A percentile compares a stretch with the other conserved stretches of the same genome.
These are phyloP conservation scores for Isotomurus palustris DNA, from an alignment of 2,888 invertebrate genomes.

Conservation along the genomic window DNA sequence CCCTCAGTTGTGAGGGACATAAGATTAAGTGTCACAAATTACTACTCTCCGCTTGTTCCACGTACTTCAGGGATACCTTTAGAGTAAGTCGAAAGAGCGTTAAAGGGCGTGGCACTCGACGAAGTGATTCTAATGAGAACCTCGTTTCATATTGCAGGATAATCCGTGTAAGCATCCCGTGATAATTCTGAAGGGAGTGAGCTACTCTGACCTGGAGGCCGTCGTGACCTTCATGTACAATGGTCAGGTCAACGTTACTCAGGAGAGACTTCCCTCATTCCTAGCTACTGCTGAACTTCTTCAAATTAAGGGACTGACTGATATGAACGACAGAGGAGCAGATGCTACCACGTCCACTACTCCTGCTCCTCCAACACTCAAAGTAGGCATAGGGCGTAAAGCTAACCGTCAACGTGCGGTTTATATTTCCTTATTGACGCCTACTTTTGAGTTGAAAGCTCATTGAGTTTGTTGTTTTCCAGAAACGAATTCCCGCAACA, in stretches of 20 bases:
- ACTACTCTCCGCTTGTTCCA: slow-evolving; percentile 76
- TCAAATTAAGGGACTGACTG: slow-evolving; percentile 71
- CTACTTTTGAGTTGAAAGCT: too few relatives aligned
- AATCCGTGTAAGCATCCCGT: slow-evolving; percentile 59
- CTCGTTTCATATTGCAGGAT: slow-evolving; percentile 18
- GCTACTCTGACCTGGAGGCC: slow-evolving; percentile 70
- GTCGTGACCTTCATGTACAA: slow-evolving; percentile 76
- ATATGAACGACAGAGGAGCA: slow-evolving; percentile 53
- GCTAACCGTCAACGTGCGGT: background rate
- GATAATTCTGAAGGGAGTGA: slow-evolving; percentile 73
- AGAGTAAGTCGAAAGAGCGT: slow-evolving; percentile 51
- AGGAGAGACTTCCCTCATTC: slow-evolving; percentile 72
- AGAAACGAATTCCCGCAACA: slow-evolving; percentile 2
- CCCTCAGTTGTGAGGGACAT: slow-evolving; percentile 76
- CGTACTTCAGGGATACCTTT: slow-evolving; percentile 63
- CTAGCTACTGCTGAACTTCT: slow-evolving; percentile 70
- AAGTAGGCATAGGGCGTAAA: background rate
- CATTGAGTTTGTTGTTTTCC: background rate
- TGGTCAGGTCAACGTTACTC: slow-evolving; percentile 75
- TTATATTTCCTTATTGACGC: background rate
- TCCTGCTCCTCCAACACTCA: background rate
- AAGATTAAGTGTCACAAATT: slow-evolving; percentile 80
- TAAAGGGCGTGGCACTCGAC: background rate
- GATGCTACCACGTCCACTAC: slow-evolving; percentile 46
- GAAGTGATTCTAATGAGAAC: background rate